Base-by-base conservation (phyloP, 2,113 vertebrate species). In the Pituophis catenifer region DNA sequence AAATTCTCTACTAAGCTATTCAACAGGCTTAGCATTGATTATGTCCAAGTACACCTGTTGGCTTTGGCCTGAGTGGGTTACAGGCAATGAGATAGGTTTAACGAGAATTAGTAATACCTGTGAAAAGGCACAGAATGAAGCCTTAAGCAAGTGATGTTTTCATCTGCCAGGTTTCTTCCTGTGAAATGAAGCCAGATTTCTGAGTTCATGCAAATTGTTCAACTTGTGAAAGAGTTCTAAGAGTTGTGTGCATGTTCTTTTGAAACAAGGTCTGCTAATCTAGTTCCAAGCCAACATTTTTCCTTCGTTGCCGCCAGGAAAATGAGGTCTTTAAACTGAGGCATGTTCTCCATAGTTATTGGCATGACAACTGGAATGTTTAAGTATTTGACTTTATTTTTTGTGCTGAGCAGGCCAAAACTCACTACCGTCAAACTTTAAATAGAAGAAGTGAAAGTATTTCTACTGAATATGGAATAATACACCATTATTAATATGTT, bases 351-450 rank as follows among this genome's bases (percentile, higher is more conserved):
- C 44, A 33, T 54, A 86, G 5, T n/a, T 54, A 9, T 50, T 91
- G 87, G 89, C 91, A 93, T 23, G 57, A n/a, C 38, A 48, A 7
- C 24, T 91, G 65, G 91, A 90, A 89, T 85, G 70, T 62, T 91
- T 89, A 9, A 54, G 48, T 53, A 50, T n/a, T n/a, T 86, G 29
- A 89, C 81, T 89, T 91, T 53, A 62, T 75, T 48, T 53, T 58
- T 85, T 93, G 33, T 89, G 38, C 75, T 88, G 38, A 93, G 21
- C 24, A 13, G 53, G 54, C 92, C 87, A 86, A 89, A 57, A 75
- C 44, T 65, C 50, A 38, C 62, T 65, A 62, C 2, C 21, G 65
- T 17, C n/a, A 55, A 65, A 81, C 21, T 90, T 75, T 33, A 38
- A 54, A 59, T 44, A 54, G 33, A 62, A 53, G 33, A 29, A 50